Evolutionary conservation across 2,888 invertebrate species (phyloP).

Genomic region (Melieria omissa): DNA sequence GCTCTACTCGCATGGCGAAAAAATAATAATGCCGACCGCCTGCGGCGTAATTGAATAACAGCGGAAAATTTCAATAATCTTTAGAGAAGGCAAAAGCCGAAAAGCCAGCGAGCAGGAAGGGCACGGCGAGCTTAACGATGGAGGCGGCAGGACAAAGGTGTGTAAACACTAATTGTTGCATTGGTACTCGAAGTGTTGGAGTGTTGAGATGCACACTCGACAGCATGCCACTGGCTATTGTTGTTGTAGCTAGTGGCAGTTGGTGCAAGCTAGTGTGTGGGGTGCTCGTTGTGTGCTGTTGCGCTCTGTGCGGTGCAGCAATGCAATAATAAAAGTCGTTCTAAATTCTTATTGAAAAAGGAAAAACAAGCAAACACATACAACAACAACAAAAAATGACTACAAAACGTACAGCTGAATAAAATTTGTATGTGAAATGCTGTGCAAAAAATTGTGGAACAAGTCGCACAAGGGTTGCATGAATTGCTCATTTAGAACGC

Average conservation of each 20-base stretch:
- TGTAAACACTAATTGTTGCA: slow-evolving; percentile 34
- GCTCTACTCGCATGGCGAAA: neutral
- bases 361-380: neutral
- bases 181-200: slow-evolving; percentile 15
- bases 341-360: slow-evolving; percentile 29
- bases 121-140: neutral
- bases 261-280: neutral
- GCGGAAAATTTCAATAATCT: neutral
- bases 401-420: neutral
- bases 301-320: slow-evolving; percentile 14
- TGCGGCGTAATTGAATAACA: slow-evolving; percentile 27
- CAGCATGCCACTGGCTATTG: slow-evolving; percentile 24
- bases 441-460: neutral
- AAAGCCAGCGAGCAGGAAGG: neutral
- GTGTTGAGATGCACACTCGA: slow-evolving; percentile 19
- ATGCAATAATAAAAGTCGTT: slow-evolving; percentile 29
- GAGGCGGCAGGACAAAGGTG: slow-evolving; percentile 28
- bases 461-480: slow-evolving; percentile 34
- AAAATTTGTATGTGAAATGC: neutral
- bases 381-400: slow-evolving; percentile 10
- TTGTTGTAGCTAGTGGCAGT: neutral
- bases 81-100: neutral
- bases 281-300: neutral
- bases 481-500: slow-evolving; percentile 37
- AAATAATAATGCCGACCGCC: slow-evolving; percentile 30